Percentiles rank a stretch among this genome's conserved stretches.
Conservation (phyloP, 2,113 vertebrate genomes). For the Epinephelus lanceolatus region DNA sequence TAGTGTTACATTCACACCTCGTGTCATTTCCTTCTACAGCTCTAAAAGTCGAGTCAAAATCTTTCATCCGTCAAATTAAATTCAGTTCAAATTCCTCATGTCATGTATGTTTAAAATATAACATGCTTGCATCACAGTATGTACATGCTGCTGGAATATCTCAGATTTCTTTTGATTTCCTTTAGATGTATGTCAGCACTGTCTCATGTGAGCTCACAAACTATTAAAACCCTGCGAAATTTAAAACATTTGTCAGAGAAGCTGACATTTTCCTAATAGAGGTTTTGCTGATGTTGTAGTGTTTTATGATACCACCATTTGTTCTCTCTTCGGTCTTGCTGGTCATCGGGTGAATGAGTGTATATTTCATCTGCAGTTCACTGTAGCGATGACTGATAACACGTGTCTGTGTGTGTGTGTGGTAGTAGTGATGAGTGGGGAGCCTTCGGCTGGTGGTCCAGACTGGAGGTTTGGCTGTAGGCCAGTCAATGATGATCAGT, state of each 20-base stretch:
- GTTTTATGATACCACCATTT: background rate
- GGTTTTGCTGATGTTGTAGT: background rate
- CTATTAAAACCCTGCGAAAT: background rate
- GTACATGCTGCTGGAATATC: background rate
- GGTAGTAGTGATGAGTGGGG: constrained; percentile 51
- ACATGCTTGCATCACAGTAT: background rate
- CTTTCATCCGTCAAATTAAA: background rate
- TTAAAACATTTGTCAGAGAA: background rate
- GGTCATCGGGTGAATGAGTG: constrained; percentile 13
- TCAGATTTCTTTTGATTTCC: background rate
- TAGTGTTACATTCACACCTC: constrained; percentile 54
- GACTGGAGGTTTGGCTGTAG: constrained; percentile 54
- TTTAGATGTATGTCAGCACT: background rate
- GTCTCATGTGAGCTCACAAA: background rate
- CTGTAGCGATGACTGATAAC: constrained; percentile 50
- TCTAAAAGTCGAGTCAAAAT: constrained; percentile 10
- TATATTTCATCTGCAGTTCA: constrained; percentile 28
- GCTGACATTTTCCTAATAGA: background rate
- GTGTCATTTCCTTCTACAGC: constrained; percentile 1
- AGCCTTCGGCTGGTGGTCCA: constrained; percentile 60
- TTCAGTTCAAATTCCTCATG: background rate
- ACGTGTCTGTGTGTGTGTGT: constrained; percentile 40
- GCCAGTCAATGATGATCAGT: constrained; percentile 56
- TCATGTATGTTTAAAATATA: background rate
- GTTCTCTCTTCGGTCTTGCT: background rate